Conservation (phyloP, 2,888 invertebrate species). For the Diadegma fenestrale region DNA sequence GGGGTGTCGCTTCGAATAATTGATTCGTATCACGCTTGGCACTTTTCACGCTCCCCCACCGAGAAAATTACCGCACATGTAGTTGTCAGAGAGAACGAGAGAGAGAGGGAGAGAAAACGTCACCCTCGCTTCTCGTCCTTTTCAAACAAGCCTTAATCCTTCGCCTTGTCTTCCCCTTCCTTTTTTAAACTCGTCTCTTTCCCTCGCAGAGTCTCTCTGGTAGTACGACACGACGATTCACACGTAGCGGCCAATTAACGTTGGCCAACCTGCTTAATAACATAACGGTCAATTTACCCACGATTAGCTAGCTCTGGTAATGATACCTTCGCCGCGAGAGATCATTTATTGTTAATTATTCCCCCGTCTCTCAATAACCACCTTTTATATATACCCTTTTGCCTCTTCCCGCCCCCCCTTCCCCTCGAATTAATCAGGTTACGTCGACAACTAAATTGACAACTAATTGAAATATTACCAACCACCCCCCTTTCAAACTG, state of each 20-base stretch:
- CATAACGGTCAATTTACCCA: constrained; percentile 82
- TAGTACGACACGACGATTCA: constrained; percentile 73
- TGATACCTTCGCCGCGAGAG: constrained; percentile 77
- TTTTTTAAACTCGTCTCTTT: background rate
- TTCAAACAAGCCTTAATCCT: constrained; percentile 11
- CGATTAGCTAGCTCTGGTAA: constrained; percentile 80
- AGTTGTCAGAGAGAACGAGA: background rate
- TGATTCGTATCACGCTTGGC: constrained; percentile 68
- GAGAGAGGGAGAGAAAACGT: constrained; percentile 3
- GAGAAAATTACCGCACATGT: constrained; percentile 38
- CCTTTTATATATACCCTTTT: constrained; percentile 44
- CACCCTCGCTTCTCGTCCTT: constrained; percentile 20
- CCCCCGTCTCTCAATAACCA: constrained; percentile 69
- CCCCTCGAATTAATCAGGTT: constrained; percentile 75
- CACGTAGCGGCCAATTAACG: constrained; percentile 79
- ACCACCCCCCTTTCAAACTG: constrained; percentile 4
- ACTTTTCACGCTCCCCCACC: constrained; percentile 66
- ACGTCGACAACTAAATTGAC: constrained; percentile 83
- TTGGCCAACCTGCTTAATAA: constrained; percentile 81
- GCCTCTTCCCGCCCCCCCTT: constrained; percentile 2
- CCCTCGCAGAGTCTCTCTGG: constrained; percentile 23
- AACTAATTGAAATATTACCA: constrained; percentile 82
- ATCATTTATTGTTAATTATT: constrained; percentile 84
- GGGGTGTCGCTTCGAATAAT: constrained; percentile 68
- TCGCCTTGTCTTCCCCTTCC: constrained; percentile 32